A percentile compares a stretch with the other conserved stretches of the same genome.
Conservation (phyloP, 2,113 vertebrate genomes). For the Nicator chloris region DNA sequence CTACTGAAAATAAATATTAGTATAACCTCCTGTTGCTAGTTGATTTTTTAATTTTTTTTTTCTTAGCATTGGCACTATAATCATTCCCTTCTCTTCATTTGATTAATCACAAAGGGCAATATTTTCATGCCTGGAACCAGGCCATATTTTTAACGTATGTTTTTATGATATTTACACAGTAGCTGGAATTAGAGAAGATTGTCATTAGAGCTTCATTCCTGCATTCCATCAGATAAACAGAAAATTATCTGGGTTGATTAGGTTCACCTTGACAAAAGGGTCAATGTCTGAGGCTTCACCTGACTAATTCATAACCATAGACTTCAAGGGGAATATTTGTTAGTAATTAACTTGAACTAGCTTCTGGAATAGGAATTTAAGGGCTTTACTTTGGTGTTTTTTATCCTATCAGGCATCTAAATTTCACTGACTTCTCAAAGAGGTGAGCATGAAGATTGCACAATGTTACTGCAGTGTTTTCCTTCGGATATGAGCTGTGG, state of each 20-base stretch:
- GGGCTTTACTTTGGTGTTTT: background rate
- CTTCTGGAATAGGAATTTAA: background rate
- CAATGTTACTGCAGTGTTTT: background rate
- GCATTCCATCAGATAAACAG: constrained; percentile 35
- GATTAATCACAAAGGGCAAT: constrained; percentile 21
- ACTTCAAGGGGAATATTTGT: background rate
- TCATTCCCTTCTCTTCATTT: background rate
- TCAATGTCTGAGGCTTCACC: constrained; percentile 29
- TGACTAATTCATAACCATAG: background rate
- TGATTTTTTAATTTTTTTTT: background rate
- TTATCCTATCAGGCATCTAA: background rate
- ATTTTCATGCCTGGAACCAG: constrained; percentile 14
- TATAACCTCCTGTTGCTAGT: background rate
- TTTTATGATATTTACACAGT: constrained; percentile 32
- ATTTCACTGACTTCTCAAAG: background rate
- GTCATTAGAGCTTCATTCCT: constrained; percentile 19
- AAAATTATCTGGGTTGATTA: constrained; percentile 38
- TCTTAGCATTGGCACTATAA: background rate
- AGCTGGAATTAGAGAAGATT: constrained; percentile 7
- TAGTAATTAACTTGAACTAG: constrained; percentile 6
- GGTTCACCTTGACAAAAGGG: constrained; percentile 36
- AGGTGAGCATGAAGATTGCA: background rate
- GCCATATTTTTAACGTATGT: background rate
- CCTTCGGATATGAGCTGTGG: background rate
- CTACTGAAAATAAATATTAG: background rate